These are phyloP conservation scores for Oncorhynchus masou DNA, from an alignment of 2,113 vertebrate genomes.

Conservation along the genomic window DNA sequence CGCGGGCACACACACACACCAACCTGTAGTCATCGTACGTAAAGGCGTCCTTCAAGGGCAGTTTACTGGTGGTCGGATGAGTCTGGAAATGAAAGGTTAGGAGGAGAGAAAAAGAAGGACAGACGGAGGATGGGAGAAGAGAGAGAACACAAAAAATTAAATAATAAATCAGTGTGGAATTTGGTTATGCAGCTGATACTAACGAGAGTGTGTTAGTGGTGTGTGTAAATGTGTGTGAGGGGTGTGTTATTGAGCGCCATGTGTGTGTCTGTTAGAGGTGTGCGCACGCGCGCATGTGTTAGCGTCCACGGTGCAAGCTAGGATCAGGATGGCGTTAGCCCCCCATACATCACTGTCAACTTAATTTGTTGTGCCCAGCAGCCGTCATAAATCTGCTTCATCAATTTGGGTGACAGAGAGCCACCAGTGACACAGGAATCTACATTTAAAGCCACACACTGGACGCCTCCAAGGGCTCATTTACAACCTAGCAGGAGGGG, in stretches of 20 bases:
- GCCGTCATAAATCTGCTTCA: conserved; percentile 94
- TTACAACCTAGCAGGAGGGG: conserved; percentile 33
- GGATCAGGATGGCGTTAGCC: conserved; percentile 82
- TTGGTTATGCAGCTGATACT: conserved; percentile 87
- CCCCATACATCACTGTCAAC: conserved; percentile 95
- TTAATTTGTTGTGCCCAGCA: conserved; percentile 96
- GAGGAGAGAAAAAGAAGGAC: conserved; percentile 42
- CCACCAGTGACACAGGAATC: conserved; percentile 71
- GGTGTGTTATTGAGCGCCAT: conserved; percentile 42
- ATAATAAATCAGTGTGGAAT: conserved; percentile 83
- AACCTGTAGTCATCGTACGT: conserved; percentile 99
- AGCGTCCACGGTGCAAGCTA: conserved; percentile 76
- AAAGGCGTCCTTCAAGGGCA: conserved; percentile 97
- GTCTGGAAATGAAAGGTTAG: conserved; percentile 79
- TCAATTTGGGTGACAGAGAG: conserved; percentile 72
- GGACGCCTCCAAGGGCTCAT: conserved; percentile 52
- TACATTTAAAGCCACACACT: conserved; percentile 34
- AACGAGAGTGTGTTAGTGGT: conserved; percentile 86
- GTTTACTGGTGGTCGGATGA: conserved; percentile 94
- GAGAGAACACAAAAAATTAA: conserved; percentile 7
- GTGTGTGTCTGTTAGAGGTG: conserved; percentile 36
- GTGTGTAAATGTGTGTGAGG: conserved; percentile 51
- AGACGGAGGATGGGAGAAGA: conserved; percentile 52
- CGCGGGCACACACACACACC: conserved; percentile 55
- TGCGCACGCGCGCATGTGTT: conserved; percentile 8